A percentile compares a stretch with the other conserved stretches of the same genome.
phyloP scores from a whole-genome alignment of 2,888 invertebrate genomes.

The Eilema depressum region DNA sequence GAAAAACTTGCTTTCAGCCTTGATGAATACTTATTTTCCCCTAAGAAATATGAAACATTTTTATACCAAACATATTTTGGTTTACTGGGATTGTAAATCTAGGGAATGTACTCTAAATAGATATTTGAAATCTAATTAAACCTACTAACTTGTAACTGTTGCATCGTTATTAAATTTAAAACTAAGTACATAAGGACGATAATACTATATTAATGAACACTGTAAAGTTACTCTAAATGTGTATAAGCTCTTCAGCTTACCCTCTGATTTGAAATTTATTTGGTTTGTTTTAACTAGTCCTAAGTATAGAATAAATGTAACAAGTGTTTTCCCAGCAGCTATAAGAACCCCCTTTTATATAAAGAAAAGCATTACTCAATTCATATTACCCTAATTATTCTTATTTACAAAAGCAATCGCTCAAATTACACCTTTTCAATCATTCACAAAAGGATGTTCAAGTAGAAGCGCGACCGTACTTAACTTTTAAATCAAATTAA shows the following conservation, averaged over 20 bases:
- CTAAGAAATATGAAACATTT: constrained; percentile 29
- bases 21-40: constrained; percentile 53
- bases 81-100: constrained; percentile 13
- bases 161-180: no score
- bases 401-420: constrained; percentile 27
- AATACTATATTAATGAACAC: no score
- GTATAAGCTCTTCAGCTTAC: no score
- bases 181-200: no score
- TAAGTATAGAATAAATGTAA: no score
- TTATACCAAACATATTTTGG: constrained; percentile 31
- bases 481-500: constrained; percentile 50
- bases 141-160: no score
- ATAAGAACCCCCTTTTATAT: not conserved
- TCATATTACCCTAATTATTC: constrained; percentile 12
- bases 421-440: constrained; percentile 17
- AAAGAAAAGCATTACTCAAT: not conserved
- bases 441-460: constrained; percentile 16
- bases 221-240: no score
- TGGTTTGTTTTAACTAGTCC: no score
- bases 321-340: not conserved
- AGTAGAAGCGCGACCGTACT: constrained; percentile 21
- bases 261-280: no score
- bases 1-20: constrained; percentile 60
- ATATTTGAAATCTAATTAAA: no score
- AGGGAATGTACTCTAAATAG: no score